Base-by-base conservation (phyloP, 1,140 invertebrate genomes). In the Dinothrombium tinctorium region DNA sequence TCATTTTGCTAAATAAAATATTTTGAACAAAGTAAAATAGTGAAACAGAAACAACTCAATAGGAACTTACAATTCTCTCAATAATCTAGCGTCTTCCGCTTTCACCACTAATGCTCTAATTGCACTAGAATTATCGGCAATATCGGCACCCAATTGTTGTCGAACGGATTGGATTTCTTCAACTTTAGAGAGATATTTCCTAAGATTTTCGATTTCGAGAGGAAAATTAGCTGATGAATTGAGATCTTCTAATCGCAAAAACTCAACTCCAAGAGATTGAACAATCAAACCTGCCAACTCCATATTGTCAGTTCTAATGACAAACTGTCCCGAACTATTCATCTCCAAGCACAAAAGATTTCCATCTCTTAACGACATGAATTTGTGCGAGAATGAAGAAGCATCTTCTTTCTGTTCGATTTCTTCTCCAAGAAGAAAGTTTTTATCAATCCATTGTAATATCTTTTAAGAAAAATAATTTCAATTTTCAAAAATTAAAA, bases 361-460 rank as follows among this genome's bases (percentile, higher is more conserved):
- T 26, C 56, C 57, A 51, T 72, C 68, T 47, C 71, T 54, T 33
- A 75, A 54, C 50, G 66, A 69, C n/a, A 61, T 53, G 19, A 70
- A 56, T 25, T 55, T 50, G 4, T 67, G 5, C 17, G 25, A 5
- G 14, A 29, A 9, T 9, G 9, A 9, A 9, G 28, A 9, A 3
- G 28, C 7, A 7, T 40, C 40, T 11, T 35, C 45, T 33, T 48
- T 69, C 3, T 19, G 12, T 21, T 36, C 33, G 2, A 76, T 47
- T 40, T 78, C 74, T 42, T 74, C 65, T 9, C 71, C 64, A 1
- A 89, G 53, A 2, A 89, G 63, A 50, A 89, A 81, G 55, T 75
- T 81, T 53, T 84, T 78, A 53, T 83, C 86, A 4, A 89, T 59
- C 83, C 83, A 92, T 56, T 86, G 69, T 24, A 76, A 72, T 44